Conservation (phyloP, 2,888 invertebrate genomes). For the Silvanus unidentatus region DNA sequence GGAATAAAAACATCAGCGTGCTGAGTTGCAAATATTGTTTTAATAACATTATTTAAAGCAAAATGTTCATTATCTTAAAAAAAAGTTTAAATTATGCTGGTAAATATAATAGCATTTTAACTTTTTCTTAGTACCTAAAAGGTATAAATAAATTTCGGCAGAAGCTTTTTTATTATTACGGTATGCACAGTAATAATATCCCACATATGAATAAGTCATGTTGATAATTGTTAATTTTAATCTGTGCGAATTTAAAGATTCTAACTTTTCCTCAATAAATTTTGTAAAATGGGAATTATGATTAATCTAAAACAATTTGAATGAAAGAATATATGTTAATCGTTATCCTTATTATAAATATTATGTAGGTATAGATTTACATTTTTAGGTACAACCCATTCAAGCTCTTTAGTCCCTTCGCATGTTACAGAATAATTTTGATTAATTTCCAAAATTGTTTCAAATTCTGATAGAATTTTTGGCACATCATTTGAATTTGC, state of each 20-base stretch:
- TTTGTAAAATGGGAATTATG: conserved; percentile 16
- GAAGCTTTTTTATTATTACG: conserved; percentile 37
- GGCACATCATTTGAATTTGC: not conserved
- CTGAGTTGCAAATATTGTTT: conserved; percentile 36
- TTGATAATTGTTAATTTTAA: conserved; percentile 44
- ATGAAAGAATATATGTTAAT: too few species aligned
- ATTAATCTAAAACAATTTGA: too few species aligned
- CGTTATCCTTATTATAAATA: too few species aligned
- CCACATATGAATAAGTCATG: conserved; percentile 39
- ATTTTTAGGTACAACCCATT: conserved; percentile 38
- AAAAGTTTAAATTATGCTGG: not conserved
- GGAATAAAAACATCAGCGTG: conserved; percentile 50
- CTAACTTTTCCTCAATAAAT: conserved; percentile 26
- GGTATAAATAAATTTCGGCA: conserved; percentile 52
- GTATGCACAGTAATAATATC: conserved; percentile 43
- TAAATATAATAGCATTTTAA: too few species aligned
- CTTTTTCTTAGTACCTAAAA: not conserved
- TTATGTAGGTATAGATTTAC: too few species aligned
- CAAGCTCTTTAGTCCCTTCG: conserved; percentile 43
- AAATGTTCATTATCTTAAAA: conserved; percentile 45
- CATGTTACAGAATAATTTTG: conserved; percentile 46
- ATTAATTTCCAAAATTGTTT: conserved; percentile 30
- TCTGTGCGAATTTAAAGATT: conserved; percentile 39
- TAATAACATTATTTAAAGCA: conserved; percentile 37
- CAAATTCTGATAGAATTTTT: not conserved